These are phyloP conservation scores for Sminthurides bifidus DNA, from an alignment of 1,140 invertebrate genomes.

Conservation along the genomic window DNA sequence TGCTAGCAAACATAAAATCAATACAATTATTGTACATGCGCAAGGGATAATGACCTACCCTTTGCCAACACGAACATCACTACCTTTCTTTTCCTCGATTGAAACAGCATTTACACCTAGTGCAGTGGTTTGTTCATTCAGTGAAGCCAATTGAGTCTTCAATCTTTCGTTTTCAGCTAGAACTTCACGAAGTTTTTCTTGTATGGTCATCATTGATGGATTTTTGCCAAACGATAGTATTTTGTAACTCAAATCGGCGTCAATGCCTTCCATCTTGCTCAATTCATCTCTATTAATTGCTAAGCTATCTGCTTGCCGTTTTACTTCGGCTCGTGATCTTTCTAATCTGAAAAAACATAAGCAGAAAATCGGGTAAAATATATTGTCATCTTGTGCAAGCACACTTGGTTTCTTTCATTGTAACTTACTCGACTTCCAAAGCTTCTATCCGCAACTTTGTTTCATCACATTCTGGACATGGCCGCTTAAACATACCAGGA, in stretches of 20 bases:
- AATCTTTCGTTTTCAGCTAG: constrained; percentile 21
- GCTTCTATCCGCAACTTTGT: neutral
- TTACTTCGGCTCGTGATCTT: constrained; percentile 2
- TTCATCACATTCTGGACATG: constrained; percentile 22
- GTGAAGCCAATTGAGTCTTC: constrained; percentile 14
- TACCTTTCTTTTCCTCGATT: constrained; percentile 17
- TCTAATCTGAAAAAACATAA: constrained; percentile 14
- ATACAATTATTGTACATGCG: no score
- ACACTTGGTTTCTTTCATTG: no score
- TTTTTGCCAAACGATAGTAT: constrained; percentile 28
- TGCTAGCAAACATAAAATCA: constrained; percentile 6
- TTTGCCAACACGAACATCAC: no score
- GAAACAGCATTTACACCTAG: neutral
- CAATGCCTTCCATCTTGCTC: constrained; percentile 12
- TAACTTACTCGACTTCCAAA: constrained; percentile 17
- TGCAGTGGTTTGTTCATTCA: constrained; percentile 6
- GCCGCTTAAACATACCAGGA: constrained; percentile 1
- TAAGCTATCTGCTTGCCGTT: neutral
- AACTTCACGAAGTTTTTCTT: constrained; percentile 18
- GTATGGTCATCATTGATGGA: constrained; percentile 22
- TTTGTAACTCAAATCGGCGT: constrained; percentile 7
- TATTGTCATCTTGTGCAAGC: no score
- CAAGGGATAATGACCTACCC: no score
- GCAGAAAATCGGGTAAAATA: no score
- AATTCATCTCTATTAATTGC: neutral